phyloP scores from a whole-genome alignment of 2,797 vertebrate genomes.

The Halcyon leucocephala region DNA sequence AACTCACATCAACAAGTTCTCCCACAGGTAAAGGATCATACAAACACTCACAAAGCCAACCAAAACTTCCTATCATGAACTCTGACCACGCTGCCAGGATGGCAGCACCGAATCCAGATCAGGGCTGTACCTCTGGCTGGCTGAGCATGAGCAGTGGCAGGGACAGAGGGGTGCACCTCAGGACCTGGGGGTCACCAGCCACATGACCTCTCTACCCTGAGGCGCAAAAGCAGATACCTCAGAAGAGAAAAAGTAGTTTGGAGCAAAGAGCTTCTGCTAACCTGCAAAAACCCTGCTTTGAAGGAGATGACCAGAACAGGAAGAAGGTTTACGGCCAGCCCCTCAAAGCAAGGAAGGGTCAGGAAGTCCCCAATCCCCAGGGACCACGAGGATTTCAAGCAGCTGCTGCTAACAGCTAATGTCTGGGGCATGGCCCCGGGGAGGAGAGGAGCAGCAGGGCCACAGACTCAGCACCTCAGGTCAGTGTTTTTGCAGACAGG shows the following conservation, averaged over 20 bases:
- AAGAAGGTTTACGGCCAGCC: neutral
- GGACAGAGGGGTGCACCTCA: neutral
- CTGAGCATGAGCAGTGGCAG: neutral
- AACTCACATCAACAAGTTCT: neutral
- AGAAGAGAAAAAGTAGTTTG: neutral
- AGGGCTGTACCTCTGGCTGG: neutral
- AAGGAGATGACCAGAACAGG: neutral
- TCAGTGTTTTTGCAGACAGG: neutral
- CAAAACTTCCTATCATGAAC: neutral
- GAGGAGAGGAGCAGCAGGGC: neutral
- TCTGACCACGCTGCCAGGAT: rapidly evolving
- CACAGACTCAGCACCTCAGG: neutral
- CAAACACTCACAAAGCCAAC: neutral
- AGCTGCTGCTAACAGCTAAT: constrained; percentile 29
- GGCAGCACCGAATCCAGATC: neutral
- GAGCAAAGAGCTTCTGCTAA: neutral
- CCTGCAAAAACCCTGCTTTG: neutral
- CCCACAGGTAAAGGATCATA: rapidly evolving
- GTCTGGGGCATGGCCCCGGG: neutral
- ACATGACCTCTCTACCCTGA: neutral
- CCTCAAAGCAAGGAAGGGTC: neutral
- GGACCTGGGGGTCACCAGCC: neutral
- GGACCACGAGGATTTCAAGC: constrained; percentile 26
- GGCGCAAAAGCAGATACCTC: neutral
- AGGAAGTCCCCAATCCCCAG: neutral